Percentiles rank a stretch among this genome's conserved stretches.
These are phyloP conservation scores for Cantharis lateralis DNA, from an alignment of 2,888 invertebrate genomes.

Conservation along the genomic window DNA sequence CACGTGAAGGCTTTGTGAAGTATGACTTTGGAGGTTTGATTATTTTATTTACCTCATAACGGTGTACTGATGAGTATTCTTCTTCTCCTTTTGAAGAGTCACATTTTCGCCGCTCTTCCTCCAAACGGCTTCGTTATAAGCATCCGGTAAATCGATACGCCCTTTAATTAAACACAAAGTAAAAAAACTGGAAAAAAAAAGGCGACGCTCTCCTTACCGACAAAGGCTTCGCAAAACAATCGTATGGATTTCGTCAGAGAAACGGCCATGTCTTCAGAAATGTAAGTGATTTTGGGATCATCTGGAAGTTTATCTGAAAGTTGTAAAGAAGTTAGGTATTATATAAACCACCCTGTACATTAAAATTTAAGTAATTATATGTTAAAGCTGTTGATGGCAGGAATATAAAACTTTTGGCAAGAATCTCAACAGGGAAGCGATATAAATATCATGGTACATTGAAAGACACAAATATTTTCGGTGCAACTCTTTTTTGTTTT, in stretches of 20 bases:
- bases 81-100: constrained; percentile 48
- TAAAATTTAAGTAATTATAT: background rate
- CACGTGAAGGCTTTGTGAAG: background rate
- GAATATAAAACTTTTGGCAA: background rate
- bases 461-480: background rate
- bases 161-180: constrained; percentile 53
- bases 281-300: constrained; percentile 68
- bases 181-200: background rate
- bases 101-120: constrained; percentile 64
- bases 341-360: background rate
- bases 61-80: background rate
- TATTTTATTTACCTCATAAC: constrained; percentile 6
- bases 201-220: constrained; percentile 60
- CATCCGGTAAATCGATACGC: constrained; percentile 71
- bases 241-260: constrained; percentile 67
- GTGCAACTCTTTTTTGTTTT: background rate
- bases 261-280: constrained; percentile 65
- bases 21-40: background rate
- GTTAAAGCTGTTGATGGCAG: background rate
- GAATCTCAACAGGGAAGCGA: background rate
- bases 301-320: constrained; percentile 68
- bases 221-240: constrained; percentile 78
- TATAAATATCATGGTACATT: background rate
- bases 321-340: constrained; percentile 21
- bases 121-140: constrained; percentile 74